Evolutionary conservation across 2,113 vertebrate species (phyloP), one percentile per base, ranked within the genome.

Genomic region (Microcebus jonahi): DNA sequence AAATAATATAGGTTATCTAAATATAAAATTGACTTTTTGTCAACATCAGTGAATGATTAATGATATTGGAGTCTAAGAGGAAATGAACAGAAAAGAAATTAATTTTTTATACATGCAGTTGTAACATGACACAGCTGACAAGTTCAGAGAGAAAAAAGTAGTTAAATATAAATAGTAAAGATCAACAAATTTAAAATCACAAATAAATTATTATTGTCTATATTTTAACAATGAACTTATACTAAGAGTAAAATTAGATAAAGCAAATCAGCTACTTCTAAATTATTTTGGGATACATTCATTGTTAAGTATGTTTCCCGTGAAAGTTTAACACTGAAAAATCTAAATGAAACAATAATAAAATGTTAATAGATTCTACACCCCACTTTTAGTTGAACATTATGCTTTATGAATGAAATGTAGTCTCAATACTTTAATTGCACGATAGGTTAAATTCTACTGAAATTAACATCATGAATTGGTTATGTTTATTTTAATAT

Each of bases 61-160:
- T n/a, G 36, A 0, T 1, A 61, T 0, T 90, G 25, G 59, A 75
- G 84, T 14, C 2, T 90, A 96, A 96, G 73, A 98, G 95, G 89
- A 98, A 96, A 97, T 92, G 55, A 97, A 93, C 3, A 0, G n/a
- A 70, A 93, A 86, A 96, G 0, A 96, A 98, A 97, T 95, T 94
- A 96, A 95, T 91, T 76, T 91, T 88, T 86, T 91, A 88, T 91
- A 81, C 65, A 93, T 94, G 91, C 57, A 94, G 68, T 53, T 97
- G 81, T 98, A 96, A 97, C 36, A 81, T 67, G 65, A 94, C 31
- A 92, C 20, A 90, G 34, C 27, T 70, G 36, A 31, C 39, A 95
- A 53, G 18, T 87, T 1, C 82, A 34, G 23, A 94, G 48, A 97
- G 63, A 50, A 83, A 84, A 81, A n/a, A 23, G 25, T 48, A 96